A percentile compares a stretch with the other conserved stretches of the same genome.
Conservation (phyloP, 2,888 invertebrate species). For the Euproctis similis region DNA sequence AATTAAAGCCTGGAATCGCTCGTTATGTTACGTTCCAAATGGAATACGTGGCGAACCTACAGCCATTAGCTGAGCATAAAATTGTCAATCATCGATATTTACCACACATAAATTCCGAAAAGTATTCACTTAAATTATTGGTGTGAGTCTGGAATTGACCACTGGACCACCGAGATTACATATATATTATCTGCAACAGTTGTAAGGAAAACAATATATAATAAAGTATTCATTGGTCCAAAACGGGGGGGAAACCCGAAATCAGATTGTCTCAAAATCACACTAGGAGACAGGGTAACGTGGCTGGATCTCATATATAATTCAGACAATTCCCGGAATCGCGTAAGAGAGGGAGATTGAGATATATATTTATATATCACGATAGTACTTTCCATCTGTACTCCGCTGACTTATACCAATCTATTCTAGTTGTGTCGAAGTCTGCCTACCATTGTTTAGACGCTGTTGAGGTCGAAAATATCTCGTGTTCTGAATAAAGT, state of each 20-base stretch:
- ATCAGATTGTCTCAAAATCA: slow-evolving; percentile 76
- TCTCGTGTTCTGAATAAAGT: slow-evolving; percentile 18
- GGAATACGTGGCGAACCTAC: no score
- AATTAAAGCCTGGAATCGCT: no score
- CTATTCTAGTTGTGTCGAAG: slow-evolving; percentile 40
- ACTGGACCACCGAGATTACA: no score
- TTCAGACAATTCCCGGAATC: slow-evolving; percentile 45
- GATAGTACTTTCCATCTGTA: slow-evolving; percentile 43
- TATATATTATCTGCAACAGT: no score
- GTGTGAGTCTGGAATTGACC: no score
- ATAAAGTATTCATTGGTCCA: slow-evolving; percentile 70
- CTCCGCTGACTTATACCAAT: slow-evolving; percentile 41
- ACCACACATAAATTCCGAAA: no score
- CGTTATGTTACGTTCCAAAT: no score
- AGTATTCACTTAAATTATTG: no score
- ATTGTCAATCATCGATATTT: no score
- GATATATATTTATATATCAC: no score
- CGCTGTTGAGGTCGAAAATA: slow-evolving; percentile 14
- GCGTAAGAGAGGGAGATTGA: slow-evolving; percentile 16
- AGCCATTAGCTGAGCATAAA: no score
- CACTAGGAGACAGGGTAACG: slow-evolving; percentile 61
- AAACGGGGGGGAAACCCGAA: slow-evolving; percentile 69
- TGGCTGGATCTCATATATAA: slow-evolving; percentile 63
- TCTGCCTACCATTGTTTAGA: slow-evolving; percentile 25
- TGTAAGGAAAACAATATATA: slow-evolving; percentile 46